A percentile compares a stretch with the other conserved stretches of the same genome.
These are phyloP conservation scores for Pteruthius melanotis DNA, from an alignment of 2,113 vertebrate genomes.

Conservation along the genomic window DNA sequence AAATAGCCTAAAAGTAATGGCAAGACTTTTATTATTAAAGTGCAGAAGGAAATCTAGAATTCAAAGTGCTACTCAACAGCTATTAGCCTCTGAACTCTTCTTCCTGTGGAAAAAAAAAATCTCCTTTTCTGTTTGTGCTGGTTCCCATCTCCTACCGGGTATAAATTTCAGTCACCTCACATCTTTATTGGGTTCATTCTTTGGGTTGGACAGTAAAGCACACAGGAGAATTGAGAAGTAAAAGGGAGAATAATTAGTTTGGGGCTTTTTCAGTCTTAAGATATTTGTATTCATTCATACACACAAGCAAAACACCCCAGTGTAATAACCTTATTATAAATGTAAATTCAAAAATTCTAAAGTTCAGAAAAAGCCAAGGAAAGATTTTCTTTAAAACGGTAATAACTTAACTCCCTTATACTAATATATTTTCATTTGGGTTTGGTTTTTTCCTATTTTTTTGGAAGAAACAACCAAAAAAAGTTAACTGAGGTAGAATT, in stretches of 20 bases:
- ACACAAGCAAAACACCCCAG: not conserved
- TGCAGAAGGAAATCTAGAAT: not conserved
- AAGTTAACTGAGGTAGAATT: not conserved
- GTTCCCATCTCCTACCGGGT: not conserved
- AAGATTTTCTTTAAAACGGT: not conserved
- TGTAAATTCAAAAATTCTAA: not conserved
- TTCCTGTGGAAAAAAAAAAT: not conserved
- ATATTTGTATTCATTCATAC: not conserved
- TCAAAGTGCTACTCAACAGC: not conserved
- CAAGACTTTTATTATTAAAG: not conserved
- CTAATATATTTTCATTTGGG: not conserved
- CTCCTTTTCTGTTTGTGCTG: accelerated
- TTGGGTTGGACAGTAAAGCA: not conserved
- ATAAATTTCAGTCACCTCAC: not conserved
- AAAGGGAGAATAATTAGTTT: not conserved
- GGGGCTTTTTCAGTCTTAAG: accelerated
- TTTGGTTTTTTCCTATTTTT: not conserved
- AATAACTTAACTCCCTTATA: not conserved
- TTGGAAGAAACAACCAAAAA: not conserved
- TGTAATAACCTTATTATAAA: not conserved
- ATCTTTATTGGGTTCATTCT: not conserved
- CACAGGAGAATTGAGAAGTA: not conserved
- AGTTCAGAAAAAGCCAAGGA: not conserved
- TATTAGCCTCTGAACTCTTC: not conserved
- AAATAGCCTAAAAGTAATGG: not conserved